Conservation (phyloP, 2,888 invertebrate genomes). For the Apocheima hispidaria region DNA sequence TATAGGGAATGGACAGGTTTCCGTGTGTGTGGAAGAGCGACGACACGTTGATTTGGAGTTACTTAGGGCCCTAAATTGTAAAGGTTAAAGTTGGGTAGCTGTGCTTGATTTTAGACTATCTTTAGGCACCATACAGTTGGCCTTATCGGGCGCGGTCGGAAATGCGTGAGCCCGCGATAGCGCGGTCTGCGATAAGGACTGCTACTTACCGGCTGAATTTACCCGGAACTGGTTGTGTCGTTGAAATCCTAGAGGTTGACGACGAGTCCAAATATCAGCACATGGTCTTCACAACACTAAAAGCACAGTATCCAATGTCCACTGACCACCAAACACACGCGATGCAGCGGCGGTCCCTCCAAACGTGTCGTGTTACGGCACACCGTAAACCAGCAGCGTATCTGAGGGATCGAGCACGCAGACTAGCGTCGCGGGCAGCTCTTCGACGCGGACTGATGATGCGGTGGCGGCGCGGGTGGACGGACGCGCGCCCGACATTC, state of each 20-base stretch:
- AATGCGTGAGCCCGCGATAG: constrained; percentile 85
- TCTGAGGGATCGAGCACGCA: constrained; percentile 83
- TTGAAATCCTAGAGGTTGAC: constrained; percentile 77
- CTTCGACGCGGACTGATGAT: constrained; percentile 83
- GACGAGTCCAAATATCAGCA: constrained; percentile 73
- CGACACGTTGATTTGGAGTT: not conserved
- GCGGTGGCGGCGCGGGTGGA: constrained; percentile 81
- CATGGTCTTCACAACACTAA: constrained; percentile 81
- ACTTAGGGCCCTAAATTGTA: not conserved
- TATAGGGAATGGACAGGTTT: not conserved
- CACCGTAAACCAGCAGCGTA: constrained; percentile 86
- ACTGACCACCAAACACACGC: constrained; percentile 82
- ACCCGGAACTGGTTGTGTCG: constrained; percentile 83
- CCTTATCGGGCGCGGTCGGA: constrained; percentile 85
- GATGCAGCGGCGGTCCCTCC: constrained; percentile 82
- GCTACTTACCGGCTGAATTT: constrained; percentile 85
- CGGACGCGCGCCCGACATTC: constrained; percentile 73
- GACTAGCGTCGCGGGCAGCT: constrained; percentile 81
- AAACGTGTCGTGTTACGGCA: constrained; percentile 86
- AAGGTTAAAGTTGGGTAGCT: not conserved
- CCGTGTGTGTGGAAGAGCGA: not conserved
- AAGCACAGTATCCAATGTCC: constrained; percentile 81
- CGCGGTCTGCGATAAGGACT: constrained; percentile 82
- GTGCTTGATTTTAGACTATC: constrained; percentile 57
- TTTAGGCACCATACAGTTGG: constrained; percentile 62